Evolutionary conservation across 1,140 invertebrate species (phyloP).

Genomic region (Drosophila elegans): DNA sequence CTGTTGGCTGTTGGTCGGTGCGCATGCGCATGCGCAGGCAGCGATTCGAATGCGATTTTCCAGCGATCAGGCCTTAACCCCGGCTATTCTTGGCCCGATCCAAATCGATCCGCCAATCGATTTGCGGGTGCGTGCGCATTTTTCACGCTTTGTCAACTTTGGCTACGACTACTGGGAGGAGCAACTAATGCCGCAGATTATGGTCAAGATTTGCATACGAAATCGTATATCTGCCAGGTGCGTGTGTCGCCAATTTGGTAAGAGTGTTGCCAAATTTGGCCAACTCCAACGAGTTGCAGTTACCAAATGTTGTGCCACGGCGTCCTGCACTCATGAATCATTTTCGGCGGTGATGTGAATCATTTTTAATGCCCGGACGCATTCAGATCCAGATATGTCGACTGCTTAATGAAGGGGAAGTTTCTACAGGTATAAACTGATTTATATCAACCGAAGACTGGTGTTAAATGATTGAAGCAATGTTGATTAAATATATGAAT

Average conservation of each 20-base stretch:
- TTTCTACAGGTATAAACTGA: slow-evolving; percentile 4
- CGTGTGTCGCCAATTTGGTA: slow-evolving; percentile 50
- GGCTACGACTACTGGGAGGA: slow-evolving; percentile 55
- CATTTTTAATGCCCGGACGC: slow-evolving; percentile 29
- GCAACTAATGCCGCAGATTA: slow-evolving; percentile 70
- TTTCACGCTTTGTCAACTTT: slow-evolving; percentile 77
- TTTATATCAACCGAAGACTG: neutral
- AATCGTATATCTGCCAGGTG: slow-evolving; percentile 68
- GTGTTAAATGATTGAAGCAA: neutral
- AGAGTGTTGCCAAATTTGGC: slow-evolving; percentile 67
- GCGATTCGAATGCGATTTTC: slow-evolving; percentile 49
- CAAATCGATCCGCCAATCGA: slow-evolving; percentile 15
- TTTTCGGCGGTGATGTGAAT: slow-evolving; percentile 32
- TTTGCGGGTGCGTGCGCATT: slow-evolving; percentile 30
- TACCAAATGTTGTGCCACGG: slow-evolving; percentile 18
- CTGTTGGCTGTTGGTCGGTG: slow-evolving; percentile 42
- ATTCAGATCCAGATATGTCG: slow-evolving; percentile 34
- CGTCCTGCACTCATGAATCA: slow-evolving; percentile 59
- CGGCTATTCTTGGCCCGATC: slow-evolving; percentile 48
- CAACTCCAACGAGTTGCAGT: slow-evolving; percentile 16
- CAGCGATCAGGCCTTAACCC: slow-evolving; percentile 70
- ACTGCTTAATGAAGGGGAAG: slow-evolving; percentile 29
- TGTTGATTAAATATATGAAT: neutral
- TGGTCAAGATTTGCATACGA: slow-evolving; percentile 84
- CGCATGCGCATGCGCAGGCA: slow-evolving; percentile 51